Evolutionary conservation across 2,797 vertebrate genomes (phyloP).

Genomic region (Furcifer pardalis): DNA sequence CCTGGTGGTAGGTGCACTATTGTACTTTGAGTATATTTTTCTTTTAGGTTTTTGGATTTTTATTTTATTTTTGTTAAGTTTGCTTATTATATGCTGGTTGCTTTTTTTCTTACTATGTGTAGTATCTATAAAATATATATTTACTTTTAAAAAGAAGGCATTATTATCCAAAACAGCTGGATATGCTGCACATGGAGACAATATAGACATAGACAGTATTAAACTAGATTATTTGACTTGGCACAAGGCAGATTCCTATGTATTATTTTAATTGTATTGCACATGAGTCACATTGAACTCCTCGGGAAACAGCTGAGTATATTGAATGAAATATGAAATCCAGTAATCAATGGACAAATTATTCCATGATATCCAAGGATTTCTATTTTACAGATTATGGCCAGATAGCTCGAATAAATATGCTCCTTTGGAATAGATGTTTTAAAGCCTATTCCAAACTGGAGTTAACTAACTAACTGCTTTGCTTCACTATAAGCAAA

Average conservation of each 20-base stretch:
- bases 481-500: conserved; percentile 34
- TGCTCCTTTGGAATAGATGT: background rate
- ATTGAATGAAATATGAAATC: background rate
- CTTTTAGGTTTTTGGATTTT: too few species aligned
- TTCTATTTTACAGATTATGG: conserved; percentile 35
- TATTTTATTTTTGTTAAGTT: too few species aligned
- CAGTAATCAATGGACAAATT: conserved; percentile 16
- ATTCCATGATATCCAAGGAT: conserved; percentile 25
- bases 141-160: too few species aligned
- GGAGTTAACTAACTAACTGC: conserved; percentile 11
- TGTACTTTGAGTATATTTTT: too few species aligned
- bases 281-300: background rate
- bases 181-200: background rate
- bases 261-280: background rate
- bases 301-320: background rate
- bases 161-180: background rate
- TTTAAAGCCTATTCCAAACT: too few species aligned
- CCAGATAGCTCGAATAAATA: conserved; percentile 34
- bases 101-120: too few species aligned
- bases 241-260: background rate
- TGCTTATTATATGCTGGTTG: too few species aligned
- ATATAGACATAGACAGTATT: background rate
- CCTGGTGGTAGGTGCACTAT: too few species aligned
- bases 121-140: too few species aligned
- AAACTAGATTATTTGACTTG: background rate